These are phyloP conservation scores for Helicoverpa assulta DNA, from an alignment of 2,888 invertebrate genomes.

Conservation along the genomic window DNA sequence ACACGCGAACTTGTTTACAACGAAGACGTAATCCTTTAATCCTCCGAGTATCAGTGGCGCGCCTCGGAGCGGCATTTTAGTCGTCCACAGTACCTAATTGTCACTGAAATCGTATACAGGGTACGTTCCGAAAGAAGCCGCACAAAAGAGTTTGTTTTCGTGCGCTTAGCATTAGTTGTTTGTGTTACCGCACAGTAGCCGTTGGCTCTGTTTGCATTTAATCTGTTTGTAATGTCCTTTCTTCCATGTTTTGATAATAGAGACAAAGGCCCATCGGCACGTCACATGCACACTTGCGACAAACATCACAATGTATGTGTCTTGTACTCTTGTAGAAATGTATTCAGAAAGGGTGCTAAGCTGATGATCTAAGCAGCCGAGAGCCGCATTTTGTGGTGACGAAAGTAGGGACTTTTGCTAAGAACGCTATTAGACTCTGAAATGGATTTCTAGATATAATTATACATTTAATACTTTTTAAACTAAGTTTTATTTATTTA, in stretches of 20 bases:
- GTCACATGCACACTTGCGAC: constrained; percentile 48
- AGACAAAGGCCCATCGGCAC: constrained; percentile 67
- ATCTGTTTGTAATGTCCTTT: constrained; percentile 86
- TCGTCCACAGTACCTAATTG: constrained; percentile 80
- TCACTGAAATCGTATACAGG: constrained; percentile 77
- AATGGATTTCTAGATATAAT: neutral
- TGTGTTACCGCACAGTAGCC: constrained; percentile 82
- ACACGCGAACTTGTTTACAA: constrained; percentile 79
- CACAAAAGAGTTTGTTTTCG: constrained; percentile 86
- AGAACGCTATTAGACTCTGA: neutral
- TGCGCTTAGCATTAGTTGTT: constrained; percentile 84
- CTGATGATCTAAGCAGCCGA: constrained; percentile 15
- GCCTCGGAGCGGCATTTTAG: constrained; percentile 72
- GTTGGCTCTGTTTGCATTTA: constrained; percentile 85
- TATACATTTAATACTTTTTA: too few relatives aligned
- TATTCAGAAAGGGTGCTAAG: constrained; percentile 53
- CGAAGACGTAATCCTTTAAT: constrained; percentile 84
- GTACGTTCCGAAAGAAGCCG: constrained; percentile 71
- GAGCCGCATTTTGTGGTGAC: constrained; percentile 12
- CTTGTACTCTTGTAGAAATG: constrained; percentile 24
- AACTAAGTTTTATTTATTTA: too few relatives aligned
- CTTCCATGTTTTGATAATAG: constrained; percentile 78
- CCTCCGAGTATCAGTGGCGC: constrained; percentile 82
- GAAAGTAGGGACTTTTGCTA: constrained; percentile 15
- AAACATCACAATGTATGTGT: constrained; percentile 30